Percentiles rank a stretch among this genome's conserved stretches.
Evolutionary conservation across 2,797 vertebrate species (phyloP).

Genomic region (Dryobates pubescens): DNA sequence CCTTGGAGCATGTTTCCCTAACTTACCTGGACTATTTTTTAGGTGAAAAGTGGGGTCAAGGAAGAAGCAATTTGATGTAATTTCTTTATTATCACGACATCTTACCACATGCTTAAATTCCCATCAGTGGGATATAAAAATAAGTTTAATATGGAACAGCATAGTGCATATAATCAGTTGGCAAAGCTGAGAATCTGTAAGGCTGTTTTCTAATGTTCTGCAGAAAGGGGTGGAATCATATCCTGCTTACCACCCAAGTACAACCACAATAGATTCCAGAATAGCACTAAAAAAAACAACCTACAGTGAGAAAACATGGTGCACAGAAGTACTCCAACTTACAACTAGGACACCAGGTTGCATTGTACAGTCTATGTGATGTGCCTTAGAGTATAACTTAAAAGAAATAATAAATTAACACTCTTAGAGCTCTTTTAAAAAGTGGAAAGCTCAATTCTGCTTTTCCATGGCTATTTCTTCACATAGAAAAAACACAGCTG

Average conservation of each 20-base stretch:
- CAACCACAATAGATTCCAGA: not conserved
- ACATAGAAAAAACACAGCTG: not conserved
- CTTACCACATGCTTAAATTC: not conserved
- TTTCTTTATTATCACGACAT: not conserved
- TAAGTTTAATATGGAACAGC: not conserved
- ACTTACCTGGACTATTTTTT: not conserved
- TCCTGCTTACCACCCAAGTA: not conserved
- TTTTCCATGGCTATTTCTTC: constrained; percentile 4
- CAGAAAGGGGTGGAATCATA: not conserved
- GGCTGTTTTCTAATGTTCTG: not conserved
- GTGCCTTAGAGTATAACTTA: not conserved
- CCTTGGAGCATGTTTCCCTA: not conserved
- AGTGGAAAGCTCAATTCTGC: not conserved
- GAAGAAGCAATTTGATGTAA: not conserved
- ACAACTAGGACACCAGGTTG: not conserved
- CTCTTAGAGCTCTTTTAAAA: not conserved
- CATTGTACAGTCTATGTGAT: not conserved
- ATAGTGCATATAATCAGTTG: not conserved
- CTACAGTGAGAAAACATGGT: not conserved
- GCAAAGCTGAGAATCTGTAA: not conserved
- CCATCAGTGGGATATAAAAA: not conserved
- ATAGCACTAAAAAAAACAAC: not conserved
- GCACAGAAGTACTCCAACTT: not conserved
- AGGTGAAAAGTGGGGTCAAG: not conserved
- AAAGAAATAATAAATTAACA: not conserved